Percentiles rank a stretch among this genome's conserved stretches.
Conservation (phyloP, 2,113 vertebrate genomes). For the Elanoides forficatus region DNA sequence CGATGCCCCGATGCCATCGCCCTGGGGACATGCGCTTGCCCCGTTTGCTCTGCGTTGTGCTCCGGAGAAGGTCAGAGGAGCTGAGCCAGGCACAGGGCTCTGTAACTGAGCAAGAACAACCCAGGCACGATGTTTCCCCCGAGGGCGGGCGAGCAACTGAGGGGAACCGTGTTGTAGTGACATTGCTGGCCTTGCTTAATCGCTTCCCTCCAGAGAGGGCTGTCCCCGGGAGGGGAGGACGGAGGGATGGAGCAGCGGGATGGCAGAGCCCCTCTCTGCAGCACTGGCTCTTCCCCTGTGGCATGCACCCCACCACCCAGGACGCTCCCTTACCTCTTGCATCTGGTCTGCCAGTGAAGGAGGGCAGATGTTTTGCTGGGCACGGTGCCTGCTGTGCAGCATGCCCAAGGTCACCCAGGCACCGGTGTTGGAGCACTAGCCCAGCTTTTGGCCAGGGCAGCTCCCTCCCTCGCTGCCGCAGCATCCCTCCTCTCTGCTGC, state of each 20-base stretch:
- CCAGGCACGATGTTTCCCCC: neutral
- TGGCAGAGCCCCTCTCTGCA: neutral
- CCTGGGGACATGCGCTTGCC: fast-evolving
- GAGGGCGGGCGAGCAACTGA: neutral
- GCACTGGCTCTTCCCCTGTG: fast-evolving
- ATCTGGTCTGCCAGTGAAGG: neutral
- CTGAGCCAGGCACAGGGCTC: fast-evolving
- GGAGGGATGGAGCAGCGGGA: neutral
- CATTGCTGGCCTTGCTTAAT: neutral
- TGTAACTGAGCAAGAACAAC: neutral
- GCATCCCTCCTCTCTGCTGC: neutral
- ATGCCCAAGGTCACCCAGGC: neutral
- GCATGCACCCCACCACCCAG: neutral
- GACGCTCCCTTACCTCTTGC: neutral
- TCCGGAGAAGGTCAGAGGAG: neutral
- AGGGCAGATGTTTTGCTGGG: neutral
- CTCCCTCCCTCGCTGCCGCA: neutral
- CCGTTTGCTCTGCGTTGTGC: neutral
- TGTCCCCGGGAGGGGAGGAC: neutral
- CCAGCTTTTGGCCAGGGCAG: neutral
- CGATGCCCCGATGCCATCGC: fast-evolving
- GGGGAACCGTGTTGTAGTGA: neutral
- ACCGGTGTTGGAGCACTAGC: fast-evolving
- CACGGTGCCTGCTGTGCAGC: fast-evolving
- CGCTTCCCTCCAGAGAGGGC: neutral